Base-by-base conservation (phyloP, 2,113 vertebrate species). In the Hippotragus niger region DNA sequence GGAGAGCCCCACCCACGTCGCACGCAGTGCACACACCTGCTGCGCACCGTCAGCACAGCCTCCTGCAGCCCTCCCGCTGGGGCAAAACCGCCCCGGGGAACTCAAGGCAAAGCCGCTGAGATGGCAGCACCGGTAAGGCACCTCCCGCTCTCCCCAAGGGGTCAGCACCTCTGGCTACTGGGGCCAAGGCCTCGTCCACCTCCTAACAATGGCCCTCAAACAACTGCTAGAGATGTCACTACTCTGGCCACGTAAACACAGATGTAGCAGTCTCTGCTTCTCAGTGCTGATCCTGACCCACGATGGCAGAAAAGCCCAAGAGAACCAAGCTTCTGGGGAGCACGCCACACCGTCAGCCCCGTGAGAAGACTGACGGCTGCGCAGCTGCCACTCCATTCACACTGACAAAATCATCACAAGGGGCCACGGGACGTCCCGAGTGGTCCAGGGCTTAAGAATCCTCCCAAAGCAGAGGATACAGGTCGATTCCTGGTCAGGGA, bases 11-110 rank as follows among this genome's bases (percentile, higher is more conserved):
- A 27, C 25, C 81, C 43, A 0, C 1, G 80, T 85, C 43, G 19
- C 27, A 0, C 1, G 2, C 31, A 6, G 0, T 29, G 53, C 36
- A 4, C 1, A 2, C 11, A 11, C 33, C 62, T 14, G 0, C 17
- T 14, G 40, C n/a, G 2, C 40, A 9, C 64, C 4, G 14, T 27
- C n/a, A 2, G 31, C 43, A 8, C 36, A 2, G 7, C 3, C 27
- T 29, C 52, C 47, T 55, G 17, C n/a, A 3, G 5, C 31, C 50
- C n/a, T 62, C 90, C 53, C 1, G 2, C 23, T 7, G 7, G 31
- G 11, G 27, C 13, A 13, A 13, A 8, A 23, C 19, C 3, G 36
- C 14, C 17, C 74, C 43, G 23, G 6, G 19, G 17, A 25, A n/a
- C 52, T 36, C 7, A 1, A 86, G 52, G 55, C 45, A 43, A 47